phyloP scores from a whole-genome alignment of 2,888 invertebrate genomes.

The Andrena haemorrhoa region DNA sequence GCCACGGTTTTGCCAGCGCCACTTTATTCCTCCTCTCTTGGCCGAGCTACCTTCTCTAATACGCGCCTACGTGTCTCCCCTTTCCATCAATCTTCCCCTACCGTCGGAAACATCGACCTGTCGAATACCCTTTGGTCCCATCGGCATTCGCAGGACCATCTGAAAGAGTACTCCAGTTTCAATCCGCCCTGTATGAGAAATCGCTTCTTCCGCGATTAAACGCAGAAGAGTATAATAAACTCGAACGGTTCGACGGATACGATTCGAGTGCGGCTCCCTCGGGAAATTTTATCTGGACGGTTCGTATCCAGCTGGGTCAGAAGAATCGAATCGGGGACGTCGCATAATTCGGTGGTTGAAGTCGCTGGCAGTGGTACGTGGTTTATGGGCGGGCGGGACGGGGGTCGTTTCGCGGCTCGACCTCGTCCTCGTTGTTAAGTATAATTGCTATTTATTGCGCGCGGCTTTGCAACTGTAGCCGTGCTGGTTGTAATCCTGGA shows the following conservation, averaged over 20 bases:
- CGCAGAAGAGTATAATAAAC: no score
- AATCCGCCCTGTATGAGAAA: no score
- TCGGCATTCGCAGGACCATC: background rate
- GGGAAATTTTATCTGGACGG: background rate
- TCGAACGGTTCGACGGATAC: no score
- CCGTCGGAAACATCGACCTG: no score
- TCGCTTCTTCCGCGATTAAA: no score
- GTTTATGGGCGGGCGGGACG: constrained; percentile 31
- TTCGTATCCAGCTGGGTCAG: constrained; percentile 17
- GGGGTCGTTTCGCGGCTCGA: constrained; percentile 24
- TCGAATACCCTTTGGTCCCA: background rate
- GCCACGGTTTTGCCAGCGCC: constrained; percentile 48
- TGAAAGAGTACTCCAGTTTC: no score
- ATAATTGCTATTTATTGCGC: constrained; percentile 79
- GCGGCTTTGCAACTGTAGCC: constrained; percentile 54
- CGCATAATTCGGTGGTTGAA: constrained; percentile 59
- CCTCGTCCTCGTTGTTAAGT: constrained; percentile 62
- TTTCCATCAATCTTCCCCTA: no score
- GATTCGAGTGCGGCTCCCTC: background rate
- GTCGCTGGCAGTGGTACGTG: constrained; percentile 34
- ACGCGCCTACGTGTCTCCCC: no score
- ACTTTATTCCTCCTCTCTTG: no score
- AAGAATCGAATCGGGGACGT: constrained; percentile 46
- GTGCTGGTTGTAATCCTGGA: constrained; percentile 53
- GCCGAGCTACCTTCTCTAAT: no score